Evolutionary conservation across 2,797 vertebrate genomes (phyloP).

Genomic region (Gouania willdenowi): DNA sequence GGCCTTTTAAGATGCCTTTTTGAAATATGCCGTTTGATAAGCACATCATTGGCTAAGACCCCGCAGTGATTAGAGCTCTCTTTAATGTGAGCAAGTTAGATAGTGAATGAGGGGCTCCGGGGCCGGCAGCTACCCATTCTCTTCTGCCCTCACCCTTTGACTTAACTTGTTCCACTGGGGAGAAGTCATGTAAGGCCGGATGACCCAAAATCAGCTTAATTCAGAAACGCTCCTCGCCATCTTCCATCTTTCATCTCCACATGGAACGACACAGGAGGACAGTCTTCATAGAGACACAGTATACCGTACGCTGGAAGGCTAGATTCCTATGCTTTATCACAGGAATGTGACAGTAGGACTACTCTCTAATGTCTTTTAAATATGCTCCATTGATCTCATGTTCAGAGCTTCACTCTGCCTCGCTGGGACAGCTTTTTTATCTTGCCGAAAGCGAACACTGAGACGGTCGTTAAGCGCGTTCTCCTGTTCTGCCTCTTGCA

Average conservation of each 20-base stretch:
- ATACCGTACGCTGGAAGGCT: slow-evolving; percentile 52
- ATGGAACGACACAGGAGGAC: slow-evolving; percentile 43
- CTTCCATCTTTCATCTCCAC: slow-evolving; percentile 32
- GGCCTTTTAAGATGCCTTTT: slow-evolving; percentile 82
- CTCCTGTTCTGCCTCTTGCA: slow-evolving; percentile 35
- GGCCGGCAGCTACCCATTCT: slow-evolving; percentile 51
- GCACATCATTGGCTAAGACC: slow-evolving; percentile 80
- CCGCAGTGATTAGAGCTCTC: slow-evolving; percentile 79
- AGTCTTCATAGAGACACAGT: slow-evolving; percentile 30
- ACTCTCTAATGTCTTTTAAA: slow-evolving; percentile 70
- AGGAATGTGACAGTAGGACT: slow-evolving; percentile 58
- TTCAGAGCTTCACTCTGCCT: slow-evolving; percentile 44
- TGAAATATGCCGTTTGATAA: slow-evolving; percentile 88
- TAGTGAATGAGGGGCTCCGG: slow-evolving; percentile 57
- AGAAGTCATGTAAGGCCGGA: slow-evolving; percentile 16
- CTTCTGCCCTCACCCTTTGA: slow-evolving; percentile 52
- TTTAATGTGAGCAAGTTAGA: slow-evolving; percentile 78
- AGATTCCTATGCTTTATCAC: slow-evolving; percentile 54
- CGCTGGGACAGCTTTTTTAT: slow-evolving; percentile 31
- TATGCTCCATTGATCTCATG: slow-evolving; percentile 63
- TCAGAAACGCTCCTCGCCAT: slow-evolving; percentile 8
- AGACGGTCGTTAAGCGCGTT: slow-evolving; percentile 48
- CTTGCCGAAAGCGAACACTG: slow-evolving; percentile 46
- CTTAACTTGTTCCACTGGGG: slow-evolving; percentile 31
- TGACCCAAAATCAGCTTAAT: slow-evolving; percentile 13